Percentiles rank a stretch among this genome's conserved stretches.
Evolutionary conservation across 1,140 invertebrate species (phyloP).

Genomic region (Lethocerus indicus): DNA sequence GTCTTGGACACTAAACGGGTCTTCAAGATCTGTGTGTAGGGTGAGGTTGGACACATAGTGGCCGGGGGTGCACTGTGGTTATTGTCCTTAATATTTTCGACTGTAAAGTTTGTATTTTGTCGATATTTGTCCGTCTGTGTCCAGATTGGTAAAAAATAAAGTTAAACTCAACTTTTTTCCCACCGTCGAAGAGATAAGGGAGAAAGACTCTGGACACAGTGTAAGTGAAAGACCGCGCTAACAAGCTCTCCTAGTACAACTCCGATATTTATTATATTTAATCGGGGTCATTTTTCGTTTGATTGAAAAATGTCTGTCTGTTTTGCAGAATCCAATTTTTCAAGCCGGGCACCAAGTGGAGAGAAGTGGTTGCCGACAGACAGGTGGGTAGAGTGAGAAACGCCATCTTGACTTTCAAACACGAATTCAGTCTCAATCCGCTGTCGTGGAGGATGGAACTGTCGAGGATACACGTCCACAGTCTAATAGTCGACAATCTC

Average conservation of each 20-base stretch:
- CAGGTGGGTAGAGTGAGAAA: slow-evolving; percentile 37
- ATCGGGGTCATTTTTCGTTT: not conserved
- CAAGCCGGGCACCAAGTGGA: slow-evolving; percentile 52
- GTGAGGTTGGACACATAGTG: too few species aligned
- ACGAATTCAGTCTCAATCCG: slow-evolving; percentile 60
- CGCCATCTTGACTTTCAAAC: slow-evolving; percentile 56
- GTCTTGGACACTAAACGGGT: too few species aligned
- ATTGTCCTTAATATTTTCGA: too few species aligned
- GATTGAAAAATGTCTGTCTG: too few species aligned
- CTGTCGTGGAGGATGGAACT: slow-evolving; percentile 62
- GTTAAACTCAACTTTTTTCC: not conserved
- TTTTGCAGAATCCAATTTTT: slow-evolving; percentile 31
- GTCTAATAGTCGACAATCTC: slow-evolving; percentile 37
- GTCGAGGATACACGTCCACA: slow-evolving; percentile 49
- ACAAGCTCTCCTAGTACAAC: not conserved
- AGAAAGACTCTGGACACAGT: not conserved
- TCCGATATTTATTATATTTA: not conserved
- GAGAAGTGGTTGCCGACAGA: slow-evolving; percentile 21
- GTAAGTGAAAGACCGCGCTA: not conserved
- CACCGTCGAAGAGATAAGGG: not conserved
- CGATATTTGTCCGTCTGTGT: too few species aligned
- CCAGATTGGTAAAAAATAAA: too few species aligned
- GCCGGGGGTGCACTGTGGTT: too few species aligned
- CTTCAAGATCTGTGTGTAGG: too few species aligned
- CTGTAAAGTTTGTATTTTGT: too few species aligned